Percentiles rank a stretch among this genome's conserved stretches.
phyloP scores from a whole-genome alignment of 1,140 invertebrate genomes.

The Cydia fagiglandana region DNA sequence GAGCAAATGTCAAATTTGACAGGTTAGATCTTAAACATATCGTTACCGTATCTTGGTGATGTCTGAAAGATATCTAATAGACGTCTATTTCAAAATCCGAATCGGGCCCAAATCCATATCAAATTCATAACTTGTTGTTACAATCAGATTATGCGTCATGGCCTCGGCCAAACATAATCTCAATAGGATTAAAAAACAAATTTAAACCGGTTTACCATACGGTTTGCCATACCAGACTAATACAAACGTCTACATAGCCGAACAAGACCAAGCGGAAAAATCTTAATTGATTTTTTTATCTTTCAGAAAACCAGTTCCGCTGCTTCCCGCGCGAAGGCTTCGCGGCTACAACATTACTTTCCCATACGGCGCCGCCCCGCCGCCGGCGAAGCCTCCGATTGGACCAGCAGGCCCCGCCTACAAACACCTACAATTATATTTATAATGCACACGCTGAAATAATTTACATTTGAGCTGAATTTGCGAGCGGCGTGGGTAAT shows the following conservation, averaged over 20 bases:
- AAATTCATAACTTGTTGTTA: too few species aligned
- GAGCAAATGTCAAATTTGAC: too few species aligned
- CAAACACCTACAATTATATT: constrained; percentile 76
- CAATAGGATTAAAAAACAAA: too few species aligned
- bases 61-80: too few species aligned
- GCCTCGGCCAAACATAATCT: too few species aligned
- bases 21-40: too few species aligned
- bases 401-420: constrained; percentile 61
- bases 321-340: constrained; percentile 61
- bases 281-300: constrained; percentile 17
- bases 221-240: background rate
- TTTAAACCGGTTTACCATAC: background rate
- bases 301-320: constrained; percentile 16
- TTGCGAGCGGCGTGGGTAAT: constrained; percentile 75
- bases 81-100: too few species aligned
- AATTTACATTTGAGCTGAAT: constrained; percentile 79
- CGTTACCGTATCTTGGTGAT: too few species aligned
- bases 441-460: constrained; percentile 76
- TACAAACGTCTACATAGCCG: background rate
- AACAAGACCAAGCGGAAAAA: background rate
- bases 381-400: constrained; percentile 50
- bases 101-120: too few species aligned
- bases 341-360: constrained; percentile 73
- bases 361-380: constrained; percentile 59
- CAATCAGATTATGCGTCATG: too few species aligned